Percentiles rank a stretch among this genome's conserved stretches.
Evolutionary conservation across 1,140 invertebrate species (phyloP).

Genomic region (Wasmannia auropunctata): DNA sequence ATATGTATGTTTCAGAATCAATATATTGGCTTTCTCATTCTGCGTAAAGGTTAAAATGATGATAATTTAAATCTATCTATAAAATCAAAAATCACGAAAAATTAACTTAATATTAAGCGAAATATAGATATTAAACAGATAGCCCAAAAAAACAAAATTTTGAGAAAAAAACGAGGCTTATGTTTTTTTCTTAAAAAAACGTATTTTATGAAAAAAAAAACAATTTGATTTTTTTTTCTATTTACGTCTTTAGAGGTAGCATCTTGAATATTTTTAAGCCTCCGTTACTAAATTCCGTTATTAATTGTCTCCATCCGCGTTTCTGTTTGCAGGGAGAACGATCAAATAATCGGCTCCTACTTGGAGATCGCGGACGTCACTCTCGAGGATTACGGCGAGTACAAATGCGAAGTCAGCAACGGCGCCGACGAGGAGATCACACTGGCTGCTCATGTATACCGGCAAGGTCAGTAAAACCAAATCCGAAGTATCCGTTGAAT

Average conservation of each 20-base stretch:
- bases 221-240: no score
- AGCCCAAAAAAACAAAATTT: no score
- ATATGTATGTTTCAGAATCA: no score
- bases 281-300: neutral
- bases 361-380: conserved; percentile 87
- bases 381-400: conserved; percentile 89
- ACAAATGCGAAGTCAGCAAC: conserved; percentile 87
- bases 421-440: conserved; percentile 84
- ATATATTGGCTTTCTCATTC: no score
- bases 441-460: conserved; percentile 81
- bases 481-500: neutral
- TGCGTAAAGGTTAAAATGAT: no score
- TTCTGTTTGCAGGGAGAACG: conserved; percentile 86
- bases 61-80: no score
- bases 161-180: no score
- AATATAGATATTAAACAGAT: no score
- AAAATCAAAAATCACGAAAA: no score
- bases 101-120: no score
- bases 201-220: no score
- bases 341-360: conserved; percentile 90
- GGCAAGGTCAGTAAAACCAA: conserved; percentile 78
- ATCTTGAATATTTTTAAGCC: neutral
- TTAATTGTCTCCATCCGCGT: neutral
- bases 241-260: neutral
- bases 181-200: no score